phyloP scores from a whole-genome alignment of 2,888 invertebrate genomes.

The Temnothorax unifasciatus region DNA sequence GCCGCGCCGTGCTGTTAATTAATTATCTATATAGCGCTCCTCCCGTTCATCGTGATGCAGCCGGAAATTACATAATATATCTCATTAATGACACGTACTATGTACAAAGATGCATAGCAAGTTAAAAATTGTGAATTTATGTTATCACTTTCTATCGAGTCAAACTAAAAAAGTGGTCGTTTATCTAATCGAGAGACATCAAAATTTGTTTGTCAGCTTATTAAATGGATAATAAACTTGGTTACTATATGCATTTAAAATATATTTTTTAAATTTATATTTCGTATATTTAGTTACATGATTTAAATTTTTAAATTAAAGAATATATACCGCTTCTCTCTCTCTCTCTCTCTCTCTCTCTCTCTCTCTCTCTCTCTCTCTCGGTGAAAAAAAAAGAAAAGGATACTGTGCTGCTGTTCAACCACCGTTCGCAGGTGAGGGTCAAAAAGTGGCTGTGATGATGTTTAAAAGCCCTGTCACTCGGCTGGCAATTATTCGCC shows the following conservation, averaged over 20 bases:
- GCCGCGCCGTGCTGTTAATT: conserved; percentile 37
- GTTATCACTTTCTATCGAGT: neutral
- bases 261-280: neutral
- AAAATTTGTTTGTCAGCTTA: neutral
- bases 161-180: neutral
- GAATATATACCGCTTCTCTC: neutral
- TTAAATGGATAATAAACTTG: neutral
- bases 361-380: neutral
- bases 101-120: neutral
- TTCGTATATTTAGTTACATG: neutral
- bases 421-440: conserved; percentile 16
- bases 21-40: conserved; percentile 28
- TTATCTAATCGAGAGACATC: neutral
- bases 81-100: conserved; percentile 8
- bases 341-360: neutral
- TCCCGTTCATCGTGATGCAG: neutral
- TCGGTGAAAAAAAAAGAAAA: neutral
- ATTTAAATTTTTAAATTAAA: neutral
- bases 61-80: conserved; percentile 11
- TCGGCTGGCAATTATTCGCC: conserved; percentile 57
- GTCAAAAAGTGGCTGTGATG: conserved; percentile 22
- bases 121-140: conserved; percentile 10
- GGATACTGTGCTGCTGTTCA: neutral
- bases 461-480: conserved; percentile 43
- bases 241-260: neutral